Conservation (phyloP, 2,797 vertebrate species). For the Poliocrania exsul region DNA sequence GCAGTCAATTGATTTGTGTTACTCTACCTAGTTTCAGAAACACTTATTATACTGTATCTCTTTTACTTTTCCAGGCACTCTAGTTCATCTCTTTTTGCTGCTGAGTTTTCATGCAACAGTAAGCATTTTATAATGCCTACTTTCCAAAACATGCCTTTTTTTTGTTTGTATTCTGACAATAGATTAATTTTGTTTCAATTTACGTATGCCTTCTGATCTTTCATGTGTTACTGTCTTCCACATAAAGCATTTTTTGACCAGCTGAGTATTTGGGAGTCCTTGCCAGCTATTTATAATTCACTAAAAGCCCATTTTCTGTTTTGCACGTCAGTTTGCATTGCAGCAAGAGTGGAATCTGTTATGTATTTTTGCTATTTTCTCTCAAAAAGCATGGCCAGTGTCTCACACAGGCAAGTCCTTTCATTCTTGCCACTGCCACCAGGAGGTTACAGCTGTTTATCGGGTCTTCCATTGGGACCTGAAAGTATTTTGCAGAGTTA, state of each 20-base stretch:
- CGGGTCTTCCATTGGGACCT: background rate
- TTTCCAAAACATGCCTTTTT: background rate
- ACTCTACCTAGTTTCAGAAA: background rate
- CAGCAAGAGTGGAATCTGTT: background rate
- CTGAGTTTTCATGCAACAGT: conserved; percentile 14
- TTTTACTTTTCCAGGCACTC: background rate
- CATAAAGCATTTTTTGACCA: background rate
- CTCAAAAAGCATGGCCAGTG: background rate
- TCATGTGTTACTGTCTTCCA: background rate
- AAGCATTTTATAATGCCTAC: background rate
- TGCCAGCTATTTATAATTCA: conserved; percentile 17
- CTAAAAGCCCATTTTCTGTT: conserved; percentile 30
- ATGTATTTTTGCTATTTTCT: background rate
- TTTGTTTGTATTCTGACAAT: conserved; percentile 12
- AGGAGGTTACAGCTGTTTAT: background rate
- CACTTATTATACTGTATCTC: background rate
- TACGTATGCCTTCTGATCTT: background rate
- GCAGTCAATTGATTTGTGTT: background rate
- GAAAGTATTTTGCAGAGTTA: background rate
- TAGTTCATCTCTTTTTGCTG: background rate
- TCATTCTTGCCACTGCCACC: background rate
- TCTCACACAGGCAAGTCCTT: background rate
- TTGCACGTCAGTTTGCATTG: background rate
- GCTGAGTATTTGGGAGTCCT: background rate
- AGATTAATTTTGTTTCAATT: background rate